Evolutionary conservation across 2,888 invertebrate genomes (phyloP), one percentile per base, ranked within the genome.

Genomic region (Harpalus rubripes): DNA sequence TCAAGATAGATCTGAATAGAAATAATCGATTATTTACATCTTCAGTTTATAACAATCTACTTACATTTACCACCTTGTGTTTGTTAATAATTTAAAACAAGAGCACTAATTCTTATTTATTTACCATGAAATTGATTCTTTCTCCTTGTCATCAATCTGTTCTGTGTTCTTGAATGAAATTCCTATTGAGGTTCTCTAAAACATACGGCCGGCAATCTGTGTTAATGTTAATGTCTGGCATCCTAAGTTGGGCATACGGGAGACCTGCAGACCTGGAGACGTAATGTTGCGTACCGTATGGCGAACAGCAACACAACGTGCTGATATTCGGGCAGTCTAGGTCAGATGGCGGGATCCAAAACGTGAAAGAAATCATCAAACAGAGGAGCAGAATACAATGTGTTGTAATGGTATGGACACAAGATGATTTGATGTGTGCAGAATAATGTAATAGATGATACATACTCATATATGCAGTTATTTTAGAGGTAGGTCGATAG

Each of bases 301-400:
- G 44, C 44, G 12, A 32, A 32, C 32, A 32, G 32, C 32, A 32
- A 32, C 32, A 12, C 44, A 52, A 52, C 44, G 44, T 6, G 12
- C 10, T 52, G 44, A 52, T 52, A 52, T 52, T 15, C 41, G 72
- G 18, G 0, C 10, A 18, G 72, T 72, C 72, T 72, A 41, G 72
- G 72, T 72, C 72, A 72, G 26, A 18, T 72, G 72, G 41, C 72
- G 72, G 72, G 72, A 72, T 12, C 41, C 10, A 26, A 32, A 7
- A 72, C 72, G 72, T 72, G 72, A 72, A 72, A 72, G 26, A 72
- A 72, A 72, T 72, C 39, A 32, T 32, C 41, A 72, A 72, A 3
- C 41, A 41, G 44, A 52, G 12, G 41, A 26, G 12, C 32, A 26
- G 65, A 65, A 72, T 72, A 72, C 16, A 41, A 72, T 72, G 72